Base-by-base conservation (phyloP, 2,888 invertebrate species). In the Keiferia lycopersicella region DNA sequence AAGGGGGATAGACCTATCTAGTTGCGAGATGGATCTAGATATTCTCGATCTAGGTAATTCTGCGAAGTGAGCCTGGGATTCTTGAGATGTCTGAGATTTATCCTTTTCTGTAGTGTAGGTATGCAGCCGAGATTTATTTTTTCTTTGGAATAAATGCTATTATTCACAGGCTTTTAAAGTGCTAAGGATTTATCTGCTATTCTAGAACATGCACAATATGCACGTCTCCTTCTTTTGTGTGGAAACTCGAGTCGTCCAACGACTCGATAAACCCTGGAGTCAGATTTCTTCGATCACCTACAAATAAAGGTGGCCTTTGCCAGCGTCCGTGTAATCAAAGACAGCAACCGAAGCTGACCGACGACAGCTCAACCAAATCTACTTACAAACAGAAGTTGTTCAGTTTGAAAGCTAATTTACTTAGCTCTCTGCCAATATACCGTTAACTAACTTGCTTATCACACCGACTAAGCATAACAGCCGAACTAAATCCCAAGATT, bases 41-140 rank as follows among this genome's bases (percentile, higher is more conserved):
- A n/a, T 26, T 26, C 26, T 26, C 2, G 12, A 39, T 39, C 39
- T 41, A 41, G 41, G 41, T 50, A 50, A 18, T 51, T 51, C 51
- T 51, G 51, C 20, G 22, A 51, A 22, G 51, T 12, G 20, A 51
- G 51, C 51, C 51, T 51, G 18, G 20, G 51, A 51, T 51, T 51
- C 48, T 20, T 51, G 20, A 20, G 51, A 51, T 51, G 18, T 51
- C 51, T 22, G 18, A 22, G 51, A 51, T 22, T 51, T 51, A 51
- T 51, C 20, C 20, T 20, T 12, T 51, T 51, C 11, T 20, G 16
- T 41, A 14, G n/a, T 14, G 12, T 8, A 20, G 11, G 20, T 51
- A 20, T 51, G 12, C 20, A 51, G 51, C 20, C 10, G 51, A 2
- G 20, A 51, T 22, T 2, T 12, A 18, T 20, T 51, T 51, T 51